A percentile compares a stretch with the other conserved stretches of the same genome.
Conservation (phyloP, 2,888 invertebrate species). For the Buathra laborator region DNA sequence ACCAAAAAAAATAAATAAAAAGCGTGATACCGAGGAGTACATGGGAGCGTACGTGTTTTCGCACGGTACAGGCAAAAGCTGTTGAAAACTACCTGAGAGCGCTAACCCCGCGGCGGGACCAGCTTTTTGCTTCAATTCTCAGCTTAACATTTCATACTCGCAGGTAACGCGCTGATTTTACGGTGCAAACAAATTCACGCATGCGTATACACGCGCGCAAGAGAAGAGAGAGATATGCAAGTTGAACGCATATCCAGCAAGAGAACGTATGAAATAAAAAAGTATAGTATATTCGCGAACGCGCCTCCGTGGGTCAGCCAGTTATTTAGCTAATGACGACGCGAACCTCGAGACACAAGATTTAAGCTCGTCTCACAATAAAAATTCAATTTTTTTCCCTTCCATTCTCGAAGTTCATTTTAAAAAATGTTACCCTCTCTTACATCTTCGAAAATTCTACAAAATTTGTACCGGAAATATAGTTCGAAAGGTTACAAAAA, state of each 20-base stretch:
- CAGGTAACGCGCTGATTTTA: slow-evolving; percentile 64
- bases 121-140: slow-evolving; percentile 55
- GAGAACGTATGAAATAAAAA: slow-evolving; percentile 66
- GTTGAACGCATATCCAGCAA: slow-evolving; percentile 34
- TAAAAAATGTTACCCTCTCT: too few relatives aligned
- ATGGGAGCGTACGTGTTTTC: slow-evolving; percentile 14
- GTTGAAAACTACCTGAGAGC: slow-evolving; percentile 38
- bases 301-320: slow-evolving; percentile 54
- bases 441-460: too few relatives aligned
- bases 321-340: slow-evolving; percentile 73
- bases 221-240: slow-evolving; percentile 1
- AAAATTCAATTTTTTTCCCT: slow-evolving; percentile 6
- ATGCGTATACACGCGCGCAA: background rate
- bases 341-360: slow-evolving; percentile 21
- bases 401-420: too few relatives aligned
- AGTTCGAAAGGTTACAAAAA: background rate
- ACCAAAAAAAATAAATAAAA: background rate
- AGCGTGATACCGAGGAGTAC: background rate
- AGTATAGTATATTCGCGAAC: background rate
- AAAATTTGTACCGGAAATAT: too few relatives aligned
- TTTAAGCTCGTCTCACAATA: slow-evolving; percentile 64
- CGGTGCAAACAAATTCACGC: slow-evolving; percentile 62
- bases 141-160: slow-evolving; percentile 32
- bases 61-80: slow-evolving; percentile 24
- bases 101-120: slow-evolving; percentile 48